These are phyloP conservation scores for Campylorhamphus procurvoides DNA, from an alignment of 2,113 vertebrate species.

Conservation along the genomic window DNA sequence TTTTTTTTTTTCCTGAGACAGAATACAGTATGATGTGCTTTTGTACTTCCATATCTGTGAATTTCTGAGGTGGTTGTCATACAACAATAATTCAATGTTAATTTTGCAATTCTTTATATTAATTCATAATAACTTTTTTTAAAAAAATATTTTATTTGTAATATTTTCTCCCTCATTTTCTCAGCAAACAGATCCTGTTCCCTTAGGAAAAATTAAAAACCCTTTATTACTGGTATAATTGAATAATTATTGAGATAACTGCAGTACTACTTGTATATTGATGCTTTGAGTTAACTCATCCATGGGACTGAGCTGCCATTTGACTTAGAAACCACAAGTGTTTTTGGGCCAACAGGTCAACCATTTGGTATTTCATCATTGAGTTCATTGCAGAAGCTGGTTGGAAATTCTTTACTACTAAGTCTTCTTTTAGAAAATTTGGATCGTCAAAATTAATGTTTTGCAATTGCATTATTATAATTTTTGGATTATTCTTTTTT, in stretches of 20 bases:
- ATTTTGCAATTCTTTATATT: not conserved
- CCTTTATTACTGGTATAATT: not conserved
- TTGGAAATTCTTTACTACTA: not conserved
- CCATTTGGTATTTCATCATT: not conserved
- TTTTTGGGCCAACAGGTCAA: not conserved
- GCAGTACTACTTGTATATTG: not conserved
- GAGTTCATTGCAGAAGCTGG: not conserved
- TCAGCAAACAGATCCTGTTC: not conserved
- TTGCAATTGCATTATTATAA: not conserved
- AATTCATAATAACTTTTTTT: not conserved
- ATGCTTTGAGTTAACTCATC: not conserved
- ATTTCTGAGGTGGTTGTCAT: not conserved
- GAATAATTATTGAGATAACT: not conserved
- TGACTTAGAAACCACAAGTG: not conserved
- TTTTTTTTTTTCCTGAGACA: not conserved
- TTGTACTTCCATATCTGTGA: not conserved
- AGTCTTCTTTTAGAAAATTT: not conserved
- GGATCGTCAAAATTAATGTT: not conserved
- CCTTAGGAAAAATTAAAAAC: not conserved
- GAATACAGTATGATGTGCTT: not conserved
- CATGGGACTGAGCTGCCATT: not conserved
- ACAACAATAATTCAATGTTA: not conserved
- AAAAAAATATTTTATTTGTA: not conserved
- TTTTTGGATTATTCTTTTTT: not conserved
- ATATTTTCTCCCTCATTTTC: not conserved